A percentile compares a stretch with the other conserved stretches of the same genome.
Conservation (phyloP, 2,113 vertebrate genomes). For the Oryzias curvinotus region DNA sequence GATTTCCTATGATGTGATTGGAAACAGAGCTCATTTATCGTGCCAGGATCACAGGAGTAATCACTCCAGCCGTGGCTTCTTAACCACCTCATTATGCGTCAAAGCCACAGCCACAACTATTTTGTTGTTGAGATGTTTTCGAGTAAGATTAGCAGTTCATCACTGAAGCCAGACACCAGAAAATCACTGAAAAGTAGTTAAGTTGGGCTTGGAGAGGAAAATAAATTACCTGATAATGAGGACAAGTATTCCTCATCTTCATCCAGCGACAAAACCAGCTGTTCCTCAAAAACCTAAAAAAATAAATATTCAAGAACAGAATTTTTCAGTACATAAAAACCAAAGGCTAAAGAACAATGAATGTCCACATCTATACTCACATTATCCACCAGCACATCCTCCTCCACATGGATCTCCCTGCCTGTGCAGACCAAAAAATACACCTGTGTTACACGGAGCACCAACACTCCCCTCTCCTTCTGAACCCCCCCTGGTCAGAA, state of each 20-base stretch:
- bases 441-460: conserved; percentile 11
- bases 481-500: conserved; percentile 19
- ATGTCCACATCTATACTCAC: conserved; percentile 57
- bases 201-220: neutral
- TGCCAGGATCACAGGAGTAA: conserved; percentile 19
- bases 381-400: conserved; percentile 50
- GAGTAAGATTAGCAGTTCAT: conserved; percentile 12
- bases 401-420: conserved; percentile 31
- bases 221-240: conserved; percentile 46
- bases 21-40: conserved; percentile 27
- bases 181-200: conserved; percentile 25
- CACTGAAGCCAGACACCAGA: conserved; percentile 36
- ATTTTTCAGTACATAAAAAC: neutral
- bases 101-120: conserved; percentile 51
- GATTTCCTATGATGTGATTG: conserved; percentile 52
- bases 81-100: conserved; percentile 17
- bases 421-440: conserved; percentile 55
- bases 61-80: conserved; percentile 23
- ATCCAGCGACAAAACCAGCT: conserved; percentile 58
- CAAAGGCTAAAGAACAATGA: neutral
- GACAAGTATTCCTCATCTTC: conserved; percentile 35
- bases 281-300: conserved; percentile 61
- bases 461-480: neutral
- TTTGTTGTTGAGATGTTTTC: conserved; percentile 20
- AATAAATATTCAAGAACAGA: conserved; percentile 11